Evolutionary conservation across 1,140 invertebrate species (phyloP).

Genomic region (Drosophila mayri): DNA sequence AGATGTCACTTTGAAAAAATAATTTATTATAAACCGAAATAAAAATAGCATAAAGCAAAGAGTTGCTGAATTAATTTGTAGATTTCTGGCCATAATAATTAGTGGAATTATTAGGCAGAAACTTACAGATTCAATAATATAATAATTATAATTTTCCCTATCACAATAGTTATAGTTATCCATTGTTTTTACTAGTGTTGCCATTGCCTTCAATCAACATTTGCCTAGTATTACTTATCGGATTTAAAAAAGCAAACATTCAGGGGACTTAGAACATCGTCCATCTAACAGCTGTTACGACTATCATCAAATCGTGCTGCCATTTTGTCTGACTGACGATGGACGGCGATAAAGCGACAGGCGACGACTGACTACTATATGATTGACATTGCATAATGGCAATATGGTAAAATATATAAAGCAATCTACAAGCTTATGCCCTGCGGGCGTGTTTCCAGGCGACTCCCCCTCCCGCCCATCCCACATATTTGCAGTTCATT

Average conservation of each 20-base stretch:
- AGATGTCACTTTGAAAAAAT: background rate
- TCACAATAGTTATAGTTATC: too few species aligned
- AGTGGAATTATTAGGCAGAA: too few species aligned
- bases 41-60: background rate
- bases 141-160: too few species aligned
- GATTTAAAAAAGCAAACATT: conserved; percentile 18
- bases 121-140: too few species aligned
- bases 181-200: background rate
- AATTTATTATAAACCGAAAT: background rate
- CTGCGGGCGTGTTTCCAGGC: conserved; percentile 4
- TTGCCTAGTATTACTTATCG: conserved; percentile 21
- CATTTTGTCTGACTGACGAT: conserved; percentile 46
- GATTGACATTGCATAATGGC: conserved; percentile 73
- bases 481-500: conserved; percentile 65
- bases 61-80: background rate
- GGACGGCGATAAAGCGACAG: conserved; percentile 59
- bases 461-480: background rate
- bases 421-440: conserved; percentile 4
- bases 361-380: conserved; percentile 45
- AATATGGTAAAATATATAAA: conserved; percentile 25
- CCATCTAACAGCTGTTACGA: conserved; percentile 10
- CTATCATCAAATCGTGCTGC: conserved; percentile 39
- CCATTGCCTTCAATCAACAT: conserved; percentile 19
- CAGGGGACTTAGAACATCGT: conserved; percentile 23
- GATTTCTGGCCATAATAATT: background rate